Percentiles rank a stretch among this genome's conserved stretches.
phyloP scores from a whole-genome alignment of 2,113 vertebrate genomes.

The Vanacampus margaritifer region DNA sequence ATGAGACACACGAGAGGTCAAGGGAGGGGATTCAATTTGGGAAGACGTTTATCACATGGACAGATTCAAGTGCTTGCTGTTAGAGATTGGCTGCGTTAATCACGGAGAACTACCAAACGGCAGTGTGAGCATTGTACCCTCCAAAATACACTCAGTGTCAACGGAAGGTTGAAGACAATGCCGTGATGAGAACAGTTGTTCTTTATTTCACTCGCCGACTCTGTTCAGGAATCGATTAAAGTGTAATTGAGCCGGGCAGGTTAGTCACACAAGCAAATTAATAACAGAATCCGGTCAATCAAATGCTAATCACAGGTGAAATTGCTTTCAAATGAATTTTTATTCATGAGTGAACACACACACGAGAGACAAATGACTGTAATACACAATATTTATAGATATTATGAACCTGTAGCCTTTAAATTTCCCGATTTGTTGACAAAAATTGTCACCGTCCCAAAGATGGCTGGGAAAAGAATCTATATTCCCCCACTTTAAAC shows the following conservation, averaged over 20 bases:
- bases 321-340: too few species aligned
- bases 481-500: too few species aligned
- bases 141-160: conserved; percentile 61
- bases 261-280: too few species aligned
- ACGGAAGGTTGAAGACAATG: conserved; percentile 62
- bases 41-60: conserved; percentile 62
- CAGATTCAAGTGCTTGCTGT: conserved; percentile 63
- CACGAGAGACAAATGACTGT: too few species aligned
- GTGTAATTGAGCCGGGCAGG: not conserved
- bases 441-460: too few species aligned
- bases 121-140: conserved; percentile 39
- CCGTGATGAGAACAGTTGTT: conserved; percentile 41
- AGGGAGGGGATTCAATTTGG: conserved; percentile 65
- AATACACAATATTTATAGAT: too few species aligned
- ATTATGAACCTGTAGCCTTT: too few species aligned
- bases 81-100: conserved; percentile 70
- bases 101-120: conserved; percentile 32
- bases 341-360: too few species aligned
- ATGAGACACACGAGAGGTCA: conserved; percentile 50
- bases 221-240: conserved; percentile 6
- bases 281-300: not conserved
- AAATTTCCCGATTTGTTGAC: too few species aligned
- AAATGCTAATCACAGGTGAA: too few species aligned
- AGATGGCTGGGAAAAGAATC: too few species aligned
- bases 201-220: conserved; percentile 24